These are phyloP conservation scores for Apogon talboti DNA, from an alignment of 2,797 vertebrate species.

Conservation along the genomic window DNA sequence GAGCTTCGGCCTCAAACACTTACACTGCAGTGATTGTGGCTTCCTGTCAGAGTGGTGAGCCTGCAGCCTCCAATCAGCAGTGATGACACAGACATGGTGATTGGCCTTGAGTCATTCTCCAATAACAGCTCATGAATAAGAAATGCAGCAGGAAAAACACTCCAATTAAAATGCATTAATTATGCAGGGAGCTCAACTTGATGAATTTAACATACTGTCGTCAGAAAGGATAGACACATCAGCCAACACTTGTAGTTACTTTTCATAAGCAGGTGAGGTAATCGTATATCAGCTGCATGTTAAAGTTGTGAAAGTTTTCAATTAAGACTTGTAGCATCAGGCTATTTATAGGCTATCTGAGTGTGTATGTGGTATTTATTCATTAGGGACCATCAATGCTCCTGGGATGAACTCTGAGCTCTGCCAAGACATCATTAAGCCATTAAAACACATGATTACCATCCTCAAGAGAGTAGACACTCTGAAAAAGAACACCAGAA, in stretches of 20 bases:
- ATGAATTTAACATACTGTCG: slow-evolving; percentile 10
- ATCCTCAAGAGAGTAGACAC: slow-evolving; percentile 60
- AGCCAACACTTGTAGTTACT: neutral
- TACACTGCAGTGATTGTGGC: slow-evolving; percentile 36
- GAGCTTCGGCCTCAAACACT: neutral
- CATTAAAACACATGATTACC: slow-evolving; percentile 73
- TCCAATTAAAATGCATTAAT: slow-evolving; percentile 85
- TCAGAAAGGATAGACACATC: slow-evolving; percentile 7
- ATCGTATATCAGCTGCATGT: neutral
- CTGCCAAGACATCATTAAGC: slow-evolving; percentile 78
- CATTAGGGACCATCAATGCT: slow-evolving; percentile 47
- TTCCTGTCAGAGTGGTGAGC: slow-evolving; percentile 40
- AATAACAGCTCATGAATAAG: slow-evolving; percentile 85
- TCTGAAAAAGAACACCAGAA: slow-evolving; percentile 36
- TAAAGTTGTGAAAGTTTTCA: slow-evolving; percentile 49
- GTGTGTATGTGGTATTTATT: slow-evolving; percentile 10
- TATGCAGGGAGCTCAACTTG: slow-evolving; percentile 68
- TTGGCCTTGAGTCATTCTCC: slow-evolving; percentile 72
- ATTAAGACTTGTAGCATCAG: slow-evolving; percentile 31
- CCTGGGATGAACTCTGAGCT: slow-evolving; percentile 62
- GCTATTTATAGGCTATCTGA: slow-evolving; percentile 21
- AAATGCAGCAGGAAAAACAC: slow-evolving; percentile 80
- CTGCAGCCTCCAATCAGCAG: slow-evolving; percentile 54
- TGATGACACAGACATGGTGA: slow-evolving; percentile 60
- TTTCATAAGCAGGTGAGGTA: neutral